A percentile compares a stretch with the other conserved stretches of the same genome.
These are phyloP conservation scores for Suillia variegata DNA, from an alignment of 2,888 invertebrate genomes.

Conservation along the genomic window DNA sequence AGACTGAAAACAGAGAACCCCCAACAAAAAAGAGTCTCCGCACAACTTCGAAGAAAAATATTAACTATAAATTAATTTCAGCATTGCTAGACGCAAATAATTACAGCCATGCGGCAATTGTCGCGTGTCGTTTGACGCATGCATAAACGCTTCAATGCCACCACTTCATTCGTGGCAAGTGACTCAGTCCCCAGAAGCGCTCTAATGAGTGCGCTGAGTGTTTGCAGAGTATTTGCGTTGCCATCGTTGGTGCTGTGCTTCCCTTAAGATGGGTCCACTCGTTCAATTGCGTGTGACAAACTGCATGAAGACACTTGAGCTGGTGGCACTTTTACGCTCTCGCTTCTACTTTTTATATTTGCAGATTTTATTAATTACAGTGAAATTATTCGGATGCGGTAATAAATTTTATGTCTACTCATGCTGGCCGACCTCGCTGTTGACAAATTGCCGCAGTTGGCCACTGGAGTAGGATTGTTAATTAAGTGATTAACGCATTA, in stretches of 20 bases:
- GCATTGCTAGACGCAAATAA: not conserved
- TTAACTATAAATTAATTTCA: too few relatives aligned
- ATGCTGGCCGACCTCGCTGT: not conserved
- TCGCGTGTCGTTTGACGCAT: slow-evolving; percentile 21
- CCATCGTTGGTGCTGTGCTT: not conserved
- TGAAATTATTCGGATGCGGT: not conserved
- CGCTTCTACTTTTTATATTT: too few relatives aligned
- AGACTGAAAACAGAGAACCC: too few relatives aligned
- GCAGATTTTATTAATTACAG: too few relatives aligned
- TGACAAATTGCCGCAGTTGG: not conserved
- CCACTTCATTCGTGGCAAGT: not conserved
- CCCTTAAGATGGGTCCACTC: not conserved
- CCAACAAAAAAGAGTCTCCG: too few relatives aligned
- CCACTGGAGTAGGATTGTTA: too few relatives aligned
- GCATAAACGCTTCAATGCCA: slow-evolving; percentile 23
- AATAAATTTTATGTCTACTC: not conserved
- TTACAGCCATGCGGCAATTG: slow-evolving; percentile 9
- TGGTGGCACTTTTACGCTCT: too few relatives aligned
- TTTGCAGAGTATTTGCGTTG: not conserved
- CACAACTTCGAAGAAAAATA: too few relatives aligned
- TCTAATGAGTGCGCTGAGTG: too few relatives aligned
- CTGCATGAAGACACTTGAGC: not conserved
- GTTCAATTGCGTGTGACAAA: not conserved
- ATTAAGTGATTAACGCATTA: too few relatives aligned
- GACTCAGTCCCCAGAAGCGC: too few relatives aligned